Percentiles rank a stretch among this genome's conserved stretches.
phyloP scores from a whole-genome alignment of 2,888 invertebrate genomes.

The Calephelis perditalis region DNA sequence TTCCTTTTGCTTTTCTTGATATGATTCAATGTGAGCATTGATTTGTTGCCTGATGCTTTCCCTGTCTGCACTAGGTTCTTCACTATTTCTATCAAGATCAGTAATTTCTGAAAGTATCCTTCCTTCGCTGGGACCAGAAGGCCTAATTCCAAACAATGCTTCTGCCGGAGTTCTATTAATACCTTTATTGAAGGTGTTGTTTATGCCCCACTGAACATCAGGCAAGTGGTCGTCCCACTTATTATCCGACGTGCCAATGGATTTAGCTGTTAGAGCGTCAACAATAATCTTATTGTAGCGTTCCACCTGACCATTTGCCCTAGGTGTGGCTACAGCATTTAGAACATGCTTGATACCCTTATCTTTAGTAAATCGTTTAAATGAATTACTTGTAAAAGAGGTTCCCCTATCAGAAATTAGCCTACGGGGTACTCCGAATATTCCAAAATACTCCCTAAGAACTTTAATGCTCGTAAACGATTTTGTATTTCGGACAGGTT shows the following conservation, averaged over 20 bases:
- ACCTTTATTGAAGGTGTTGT: constrained; percentile 21
- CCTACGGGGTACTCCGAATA: constrained; percentile 27
- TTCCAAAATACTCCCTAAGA: constrained; percentile 26
- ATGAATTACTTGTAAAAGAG: constrained; percentile 26
- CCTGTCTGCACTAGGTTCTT: too few species aligned
- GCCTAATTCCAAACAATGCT: constrained; percentile 24
- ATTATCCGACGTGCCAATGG: constrained; percentile 16
- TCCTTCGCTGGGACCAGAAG: constrained; percentile 11
- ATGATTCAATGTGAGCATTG: too few species aligned
- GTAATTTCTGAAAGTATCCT: too few species aligned
- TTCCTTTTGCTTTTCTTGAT: too few species aligned
- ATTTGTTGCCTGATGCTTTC: too few species aligned
- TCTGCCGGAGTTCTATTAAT: constrained; percentile 23
- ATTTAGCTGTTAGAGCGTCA: constrained; percentile 19
- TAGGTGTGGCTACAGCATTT: constrained; percentile 30
- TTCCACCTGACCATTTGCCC: constrained; percentile 18
- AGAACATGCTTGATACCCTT: constrained; percentile 26
- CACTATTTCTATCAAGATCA: too few species aligned
- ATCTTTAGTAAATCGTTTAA: constrained; percentile 20
- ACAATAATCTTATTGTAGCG: constrained; percentile 29
- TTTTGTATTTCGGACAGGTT: constrained; percentile 11
- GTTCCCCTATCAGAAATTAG: constrained; percentile 29
- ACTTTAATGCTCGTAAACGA: constrained; percentile 20
- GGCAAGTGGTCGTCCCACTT: constrained; percentile 20
- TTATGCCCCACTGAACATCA: constrained; percentile 24